Conservation (phyloP, 2,888 invertebrate species). For the Celastrina argiolus region DNA sequence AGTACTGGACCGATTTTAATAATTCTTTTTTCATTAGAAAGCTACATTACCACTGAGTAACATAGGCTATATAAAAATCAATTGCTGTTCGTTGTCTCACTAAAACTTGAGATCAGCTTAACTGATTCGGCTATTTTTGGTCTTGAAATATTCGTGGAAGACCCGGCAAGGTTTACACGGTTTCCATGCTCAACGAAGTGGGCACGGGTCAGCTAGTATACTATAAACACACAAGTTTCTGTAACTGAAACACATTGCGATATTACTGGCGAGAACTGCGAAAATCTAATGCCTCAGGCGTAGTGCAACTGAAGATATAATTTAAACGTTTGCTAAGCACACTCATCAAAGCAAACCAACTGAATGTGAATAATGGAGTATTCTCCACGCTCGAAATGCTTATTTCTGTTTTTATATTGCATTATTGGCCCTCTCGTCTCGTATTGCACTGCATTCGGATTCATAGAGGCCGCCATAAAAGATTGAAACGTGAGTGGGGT, state of each 20-base stretch:
- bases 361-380: conserved; percentile 71
- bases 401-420: conserved; percentile 76
- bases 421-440: conserved; percentile 77
- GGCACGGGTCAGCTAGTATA: too few relatives aligned
- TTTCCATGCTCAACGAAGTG: too few relatives aligned
- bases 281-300: background rate
- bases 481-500: conserved; percentile 75
- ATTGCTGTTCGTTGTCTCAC: too few relatives aligned
- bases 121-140: too few relatives aligned
- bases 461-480: conserved; percentile 73
- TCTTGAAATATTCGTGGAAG: too few relatives aligned
- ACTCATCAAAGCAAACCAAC: conserved; percentile 64
- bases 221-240: background rate
- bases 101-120: too few relatives aligned
- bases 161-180: too few relatives aligned
- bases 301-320: conserved; percentile 41
- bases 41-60: too few relatives aligned
- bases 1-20: too few relatives aligned
- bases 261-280: background rate
- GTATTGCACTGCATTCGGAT: conserved; percentile 69
- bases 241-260: background rate
- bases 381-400: conserved; percentile 65
- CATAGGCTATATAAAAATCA: too few relatives aligned
- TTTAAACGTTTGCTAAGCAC: conserved; percentile 65
- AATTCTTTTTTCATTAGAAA: too few relatives aligned